Base-by-base conservation (phyloP, 2,797 vertebrate genomes). In the Rhodeus uyekii region DNA sequence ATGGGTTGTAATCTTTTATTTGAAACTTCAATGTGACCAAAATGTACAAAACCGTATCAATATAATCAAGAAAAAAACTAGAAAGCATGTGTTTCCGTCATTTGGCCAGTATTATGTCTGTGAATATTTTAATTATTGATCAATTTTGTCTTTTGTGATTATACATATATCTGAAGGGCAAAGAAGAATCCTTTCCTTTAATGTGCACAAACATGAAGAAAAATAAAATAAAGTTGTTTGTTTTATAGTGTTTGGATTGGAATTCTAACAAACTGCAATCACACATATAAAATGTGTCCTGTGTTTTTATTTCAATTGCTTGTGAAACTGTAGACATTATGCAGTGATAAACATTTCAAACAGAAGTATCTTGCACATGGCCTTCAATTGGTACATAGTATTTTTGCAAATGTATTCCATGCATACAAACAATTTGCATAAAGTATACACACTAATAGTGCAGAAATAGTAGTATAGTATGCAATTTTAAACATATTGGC, bases 81-180 rank as follows among this genome's bases (percentile, higher is more conserved):
- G 10, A 27, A 3, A 7, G 24, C 13, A 60, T 32, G 50, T 19
- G 19, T 69, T 44, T 69, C 6, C 3, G 44, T 38, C 22, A 27
- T 50, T 64, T 61, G 32, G 16, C 42, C 69, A 81, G 68, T 81
- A 39, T 73, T 61, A 73, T 63, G 12, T 64, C 27, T 63, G 53
- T 48, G 29, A 34, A 2, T 63, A 60, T 24, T 29, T 38, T 4
- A 12, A 24, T 24, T 42, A 13, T 32, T 36, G 39, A 42, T 55
- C 1, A 6, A n/a, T 76, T 42, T 46, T 46, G 4, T 13, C 13
- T 36, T n/a, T n/a, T n/a, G n/a, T n/a, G n/a, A n/a, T n/a, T n/a
- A n/a, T n/a, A n/a, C n/a, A n/a, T 58, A n/a, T 7, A 22, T 72
- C 29, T 55, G 34, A 74, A 4, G 24, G 7, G 34, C 22, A 36